Base-by-base conservation (phyloP, 2,888 invertebrate species). In the Panopea generosa region DNA sequence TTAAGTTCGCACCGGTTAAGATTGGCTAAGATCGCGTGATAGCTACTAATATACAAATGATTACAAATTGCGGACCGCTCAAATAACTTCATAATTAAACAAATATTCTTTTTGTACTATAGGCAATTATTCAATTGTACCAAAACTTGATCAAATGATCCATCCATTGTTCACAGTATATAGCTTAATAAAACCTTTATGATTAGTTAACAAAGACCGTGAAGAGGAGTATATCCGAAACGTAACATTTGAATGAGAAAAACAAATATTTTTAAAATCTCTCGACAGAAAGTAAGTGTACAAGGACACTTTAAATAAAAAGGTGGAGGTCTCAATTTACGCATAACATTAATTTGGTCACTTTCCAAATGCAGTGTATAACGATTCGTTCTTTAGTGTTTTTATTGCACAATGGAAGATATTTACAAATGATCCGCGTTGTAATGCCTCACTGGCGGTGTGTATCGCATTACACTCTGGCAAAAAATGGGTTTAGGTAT, bases 81-180 rank as follows among this genome's bases (percentile, higher is more conserved):
- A 20, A 18, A 45, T 16, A 45, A 45, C 20, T 45, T 20, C 16
- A 18, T 18, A 16, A 6, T 45, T 45, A 45, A 45, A 16, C 16
- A 45, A 45, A 45, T 45, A 20, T 45, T 45, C 16, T 72, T 60
- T 65, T 59, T 69, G 69, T 56, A 70, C 62, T 29, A 22, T 40
- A 20, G 43, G 56, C 53, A 62, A 33, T 50, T 53, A 70, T 62
- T 56, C 50, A 33, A 49, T 70, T 62, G 62, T 70, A 14, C 40
- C 43, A 22, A n/a, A 40, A 62, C 33, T 63, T 62, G 70, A 70
- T 70, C 62, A 56, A 24, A 50, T 61, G 66, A 67, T 68, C 68
- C 45, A 16, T 16, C 45, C 26, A 62, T 62, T 62, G 50, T 52
- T 52, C 7, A 47, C 49, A 52, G 22, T 47, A 27, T 52, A 50